Percentiles rank a stretch among this genome's conserved stretches.
Conservation (phyloP, 2,797 vertebrate genomes). For the Podargus strigoides region DNA sequence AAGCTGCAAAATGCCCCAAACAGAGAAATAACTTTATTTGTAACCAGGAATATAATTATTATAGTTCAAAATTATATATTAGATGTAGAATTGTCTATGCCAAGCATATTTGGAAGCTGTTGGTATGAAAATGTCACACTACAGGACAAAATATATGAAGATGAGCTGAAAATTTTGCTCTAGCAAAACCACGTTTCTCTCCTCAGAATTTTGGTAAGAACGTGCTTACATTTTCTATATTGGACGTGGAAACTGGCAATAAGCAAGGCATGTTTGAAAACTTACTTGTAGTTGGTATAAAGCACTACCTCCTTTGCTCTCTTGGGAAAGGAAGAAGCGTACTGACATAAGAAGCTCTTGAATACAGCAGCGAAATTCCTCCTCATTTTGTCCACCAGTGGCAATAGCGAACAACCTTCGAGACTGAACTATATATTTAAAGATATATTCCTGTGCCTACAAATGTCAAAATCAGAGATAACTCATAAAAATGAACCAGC, state of each 20-base stretch:
- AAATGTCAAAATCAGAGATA: constrained; percentile 5
- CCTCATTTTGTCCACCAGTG: constrained; percentile 94
- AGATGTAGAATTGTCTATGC: neutral
- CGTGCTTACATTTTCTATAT: neutral
- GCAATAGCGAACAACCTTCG: constrained; percentile 92
- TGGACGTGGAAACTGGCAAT: neutral
- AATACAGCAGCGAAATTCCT: constrained; percentile 95
- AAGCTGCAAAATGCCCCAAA: neutral
- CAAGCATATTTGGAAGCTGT: neutral
- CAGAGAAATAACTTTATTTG: neutral
- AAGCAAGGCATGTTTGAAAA: neutral
- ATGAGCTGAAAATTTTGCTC: neutral
- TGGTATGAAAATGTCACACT: neutral
- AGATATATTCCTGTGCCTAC: constrained; percentile 97
- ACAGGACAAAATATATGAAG: neutral
- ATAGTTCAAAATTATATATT: neutral
- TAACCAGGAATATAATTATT: neutral
- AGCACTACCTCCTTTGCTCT: constrained; percentile 85
- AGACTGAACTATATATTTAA: constrained; percentile 98
- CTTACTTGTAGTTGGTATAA: constrained; percentile 91
- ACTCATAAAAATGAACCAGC: neutral
- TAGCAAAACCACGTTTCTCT: neutral
- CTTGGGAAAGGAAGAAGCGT: constrained; percentile 95
- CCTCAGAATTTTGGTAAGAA: neutral
- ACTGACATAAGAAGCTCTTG: constrained; percentile 97